Percentiles rank a stretch among this genome's conserved stretches.
Evolutionary conservation across 2,888 invertebrate species (phyloP).

Genomic region (Anoncus sp.): DNA sequence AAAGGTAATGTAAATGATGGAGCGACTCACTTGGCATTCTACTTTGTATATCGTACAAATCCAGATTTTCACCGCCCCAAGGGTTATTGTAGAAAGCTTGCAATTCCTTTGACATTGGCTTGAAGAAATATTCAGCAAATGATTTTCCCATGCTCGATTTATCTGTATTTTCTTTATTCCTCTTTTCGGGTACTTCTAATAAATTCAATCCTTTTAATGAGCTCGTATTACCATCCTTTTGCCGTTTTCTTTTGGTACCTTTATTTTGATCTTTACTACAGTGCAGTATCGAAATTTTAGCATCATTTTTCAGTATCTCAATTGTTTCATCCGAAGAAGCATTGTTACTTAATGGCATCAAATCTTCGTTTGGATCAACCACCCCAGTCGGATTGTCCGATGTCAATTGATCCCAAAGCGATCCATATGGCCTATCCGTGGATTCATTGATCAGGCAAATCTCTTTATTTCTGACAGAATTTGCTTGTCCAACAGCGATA

Average conservation of each 20-base stretch:
- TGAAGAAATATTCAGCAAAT: conserved; percentile 71
- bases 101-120: conserved; percentile 84
- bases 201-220: conserved; percentile 3
- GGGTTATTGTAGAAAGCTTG: conserved; percentile 87
- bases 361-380: not conserved
- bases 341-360: not conserved
- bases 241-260: conserved; percentile 29
- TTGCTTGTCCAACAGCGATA: conserved; percentile 44
- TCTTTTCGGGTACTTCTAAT: conserved; percentile 40
- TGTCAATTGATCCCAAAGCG: conserved; percentile 36
- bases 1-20: not conserved
- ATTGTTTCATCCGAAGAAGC: not conserved
- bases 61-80: conserved; percentile 87
- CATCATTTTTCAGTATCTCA: not conserved
- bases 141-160: conserved; percentile 43
- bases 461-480: not conserved
- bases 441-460: not conserved
- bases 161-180: conserved; percentile 1
- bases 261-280: not conserved
- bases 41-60: conserved; percentile 85
- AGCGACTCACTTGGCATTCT: conserved; percentile 87
- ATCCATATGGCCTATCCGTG: not conserved
- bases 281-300: not conserved
- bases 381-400: not conserved
- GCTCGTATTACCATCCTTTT: not conserved